Base-by-base conservation (phyloP, 2,797 vertebrate genomes). In the Lindbergichthys nudifrons region DNA sequence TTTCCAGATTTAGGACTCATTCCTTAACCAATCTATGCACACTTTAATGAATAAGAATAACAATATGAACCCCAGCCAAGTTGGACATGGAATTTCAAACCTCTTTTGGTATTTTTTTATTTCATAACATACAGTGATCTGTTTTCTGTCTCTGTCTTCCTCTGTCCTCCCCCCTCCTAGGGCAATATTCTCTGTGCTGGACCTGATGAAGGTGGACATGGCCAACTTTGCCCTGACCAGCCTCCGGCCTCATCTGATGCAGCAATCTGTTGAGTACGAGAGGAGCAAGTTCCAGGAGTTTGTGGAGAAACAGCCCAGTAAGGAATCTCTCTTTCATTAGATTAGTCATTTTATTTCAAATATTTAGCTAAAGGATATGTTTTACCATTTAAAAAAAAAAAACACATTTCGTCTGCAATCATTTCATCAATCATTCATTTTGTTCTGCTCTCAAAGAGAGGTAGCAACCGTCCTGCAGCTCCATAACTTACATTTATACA, bases 191-290 rank as follows among this genome's bases (percentile, higher is more conserved):
- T 95, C 95, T 50, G 95, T 97, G 47, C 89, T 99, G 93, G 97
- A 99, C 92, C 91, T 97, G 75, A 99, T 99, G 98, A 99, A 98
- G 92, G 88, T 98, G 69, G 98, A 99, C 92, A 98, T 99, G 97
- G 97, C 96, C 14, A 99, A 99, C 93, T 99, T 99, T 86, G 94
- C 97, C 52, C 84, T 99, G 84, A 96, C 87, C 84, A 98, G 97
- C 92, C 95, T 99, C 83, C 93, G 97, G 76, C 97, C 98, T 32
- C 97, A 98, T 86, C 93, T 99, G 87, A 95, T 98, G 95, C 96
- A 99, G 90, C 98, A 99, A 73, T 98, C 98, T 0, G 97, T 96
- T 58, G 97, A 99, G 77, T 99, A 98, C 14, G 97, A 99, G 91
- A 96, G 97, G 85, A 97, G 95, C 90, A 99, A 98, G 91, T 99